phyloP scores from a whole-genome alignment of 2,113 vertebrate genomes.

The Alligator mississippiensis region DNA sequence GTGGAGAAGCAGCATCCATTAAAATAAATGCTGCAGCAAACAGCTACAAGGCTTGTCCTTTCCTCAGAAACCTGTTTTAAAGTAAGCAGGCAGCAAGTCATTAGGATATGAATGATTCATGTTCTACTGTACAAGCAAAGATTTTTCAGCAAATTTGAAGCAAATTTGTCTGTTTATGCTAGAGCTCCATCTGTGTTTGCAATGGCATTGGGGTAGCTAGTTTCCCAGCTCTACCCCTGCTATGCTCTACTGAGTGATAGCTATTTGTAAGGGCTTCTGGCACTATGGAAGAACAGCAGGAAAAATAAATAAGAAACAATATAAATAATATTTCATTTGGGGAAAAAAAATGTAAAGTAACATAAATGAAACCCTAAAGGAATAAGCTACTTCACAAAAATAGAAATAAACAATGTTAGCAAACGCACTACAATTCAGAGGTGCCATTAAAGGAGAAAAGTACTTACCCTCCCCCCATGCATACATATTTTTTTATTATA shows the following conservation, averaged over 20 bases:
- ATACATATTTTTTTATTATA: no score
- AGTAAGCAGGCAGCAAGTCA: no score
- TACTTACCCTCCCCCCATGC: not conserved
- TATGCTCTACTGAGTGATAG: not conserved
- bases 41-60: no score
- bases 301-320: not conserved
- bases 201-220: not conserved
- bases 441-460: not conserved
- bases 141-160: no score
- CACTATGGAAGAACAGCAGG: not conserved
- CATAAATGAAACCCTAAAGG: not conserved
- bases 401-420: not conserved
- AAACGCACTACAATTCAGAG: not conserved
- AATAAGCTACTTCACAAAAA: not conserved
- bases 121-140: no score
- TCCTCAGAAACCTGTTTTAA: no score
- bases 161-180: not conserved
- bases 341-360: not conserved
- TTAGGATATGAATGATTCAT: no score
- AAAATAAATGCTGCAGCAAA: no score
- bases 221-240: not conserved
- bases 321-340: not conserved
- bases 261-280: not conserved
- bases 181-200: constrained; percentile 32
- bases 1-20: no score